phyloP scores from a whole-genome alignment of 2,113 vertebrate species.

The Antechinus flavipes region DNA sequence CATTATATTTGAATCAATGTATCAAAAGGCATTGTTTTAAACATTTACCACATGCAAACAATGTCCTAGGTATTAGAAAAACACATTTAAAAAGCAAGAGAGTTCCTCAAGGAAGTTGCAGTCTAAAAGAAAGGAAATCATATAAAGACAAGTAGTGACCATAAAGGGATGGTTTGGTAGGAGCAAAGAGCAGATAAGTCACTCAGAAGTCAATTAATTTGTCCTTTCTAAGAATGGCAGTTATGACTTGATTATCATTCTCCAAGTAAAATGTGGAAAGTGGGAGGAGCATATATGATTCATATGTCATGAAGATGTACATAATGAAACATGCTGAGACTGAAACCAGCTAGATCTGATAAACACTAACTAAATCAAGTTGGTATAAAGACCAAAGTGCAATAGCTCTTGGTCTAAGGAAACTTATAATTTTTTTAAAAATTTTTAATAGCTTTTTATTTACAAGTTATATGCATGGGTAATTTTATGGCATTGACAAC shows the following conservation, averaged over 20 bases:
- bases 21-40: not conserved
- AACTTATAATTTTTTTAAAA: not conserved
- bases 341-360: not conserved
- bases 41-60: not conserved
- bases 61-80: not conserved
- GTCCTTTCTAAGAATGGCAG: not conserved
- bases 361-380: not conserved
- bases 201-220: not conserved
- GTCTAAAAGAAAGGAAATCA: not conserved
- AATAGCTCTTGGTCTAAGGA: not conserved
- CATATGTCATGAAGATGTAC: not conserved
- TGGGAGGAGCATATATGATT: not conserved
- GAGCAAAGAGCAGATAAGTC: not conserved
- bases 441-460: no score
- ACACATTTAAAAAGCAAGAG: not conserved
- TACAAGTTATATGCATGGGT: no score
- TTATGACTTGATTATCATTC: not conserved
- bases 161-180: not conserved
- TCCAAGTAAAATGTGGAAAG: not conserved
- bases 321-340: not conserved
- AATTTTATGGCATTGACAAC: no score
- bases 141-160: not conserved
- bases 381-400: not conserved
- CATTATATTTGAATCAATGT: not conserved
- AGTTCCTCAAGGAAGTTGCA: not conserved